Conservation (phyloP, 2,113 vertebrate genomes). For the Thunnus thynnus region DNA sequence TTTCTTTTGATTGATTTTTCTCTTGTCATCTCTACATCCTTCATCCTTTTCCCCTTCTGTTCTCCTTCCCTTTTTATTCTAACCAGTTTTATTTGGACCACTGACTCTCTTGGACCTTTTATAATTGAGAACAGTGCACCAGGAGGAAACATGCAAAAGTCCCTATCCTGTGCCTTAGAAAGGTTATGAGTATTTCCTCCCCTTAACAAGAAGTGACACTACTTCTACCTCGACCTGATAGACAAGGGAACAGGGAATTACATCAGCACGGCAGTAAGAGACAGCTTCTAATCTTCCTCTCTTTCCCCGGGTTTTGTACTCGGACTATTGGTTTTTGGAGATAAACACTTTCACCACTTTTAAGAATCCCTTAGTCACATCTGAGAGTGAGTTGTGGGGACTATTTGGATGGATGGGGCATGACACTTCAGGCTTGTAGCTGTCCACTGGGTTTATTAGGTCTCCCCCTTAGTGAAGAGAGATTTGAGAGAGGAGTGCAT, state of each 20-base stretch:
- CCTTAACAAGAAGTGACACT: slow-evolving; percentile 50
- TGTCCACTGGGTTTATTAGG: slow-evolving; percentile 69
- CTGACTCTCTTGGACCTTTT: background rate
- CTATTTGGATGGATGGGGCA: slow-evolving; percentile 41
- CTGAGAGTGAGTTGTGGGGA: slow-evolving; percentile 38
- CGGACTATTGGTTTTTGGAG: slow-evolving; percentile 46
- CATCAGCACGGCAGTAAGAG: slow-evolving; percentile 10
- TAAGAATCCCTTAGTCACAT: slow-evolving; percentile 59
- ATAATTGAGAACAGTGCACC: background rate
- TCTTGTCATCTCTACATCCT: background rate
- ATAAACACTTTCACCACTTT: slow-evolving; percentile 67
- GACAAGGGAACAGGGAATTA: slow-evolving; percentile 41
- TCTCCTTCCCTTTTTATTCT: background rate
- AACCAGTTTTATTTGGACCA: background rate
- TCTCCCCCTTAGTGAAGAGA: slow-evolving; percentile 40
- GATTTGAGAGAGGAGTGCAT: slow-evolving; percentile 57
- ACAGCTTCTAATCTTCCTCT: slow-evolving; percentile 56
- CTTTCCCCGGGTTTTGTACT: slow-evolving; percentile 47
- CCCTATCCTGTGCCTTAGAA: background rate
- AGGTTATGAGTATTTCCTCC: slow-evolving; percentile 33
- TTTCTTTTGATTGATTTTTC: background rate
- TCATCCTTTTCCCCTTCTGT: background rate
- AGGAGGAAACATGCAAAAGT: slow-evolving; percentile 8
- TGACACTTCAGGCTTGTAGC: slow-evolving; percentile 68
- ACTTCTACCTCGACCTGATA: slow-evolving; percentile 28